Evolutionary conservation across 2,888 invertebrate species (phyloP), one percentile per base, ranked within the genome.

Genomic region (Podotricha telesiphe): DNA sequence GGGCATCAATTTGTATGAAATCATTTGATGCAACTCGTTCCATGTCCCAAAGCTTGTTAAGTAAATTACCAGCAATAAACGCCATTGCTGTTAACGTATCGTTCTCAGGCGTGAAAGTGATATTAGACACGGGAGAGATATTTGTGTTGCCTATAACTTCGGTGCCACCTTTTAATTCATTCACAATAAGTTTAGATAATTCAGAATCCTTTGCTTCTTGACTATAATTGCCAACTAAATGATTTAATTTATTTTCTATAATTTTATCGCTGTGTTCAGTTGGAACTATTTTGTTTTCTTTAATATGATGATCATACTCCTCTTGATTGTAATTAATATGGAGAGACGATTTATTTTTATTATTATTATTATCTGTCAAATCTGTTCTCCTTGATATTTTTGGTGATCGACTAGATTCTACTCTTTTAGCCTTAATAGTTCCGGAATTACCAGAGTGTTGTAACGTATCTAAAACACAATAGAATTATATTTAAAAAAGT

Each of bases 41-140:
- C 79, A 93, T 86, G 68, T 87, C 85, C 92, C 92, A 93, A 40
- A 93, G 73, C 75, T 88, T 88, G 72, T 88, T 91, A n/a, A 93
- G 74, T 48, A 93, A 74, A 78, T 91, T 90, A 0, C 92, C 92
- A 73, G 92, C 92, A 70, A 93, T 92, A 37, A 86, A 90, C 0
- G 91, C 86, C 87, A 92, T 89, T 34, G 92, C 91, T 59, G 87
- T 88, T 19, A 90, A 74, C 4, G 92, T 91, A 64, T 91, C 91
- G 72, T 91, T 93, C 80, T 90, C 89, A 19, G 87, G 82, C n/a
- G 87, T 88, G 68, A 91, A 93, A 5, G 90, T 90, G 11, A 93
- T 87, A 65, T 90, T 92, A 19, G 92, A 91, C 67, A 86, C 84
- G 1, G 88, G 80, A 48, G 84, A 77, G 3, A 84, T 81, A 37